Base-by-base conservation (phyloP, 2,797 vertebrate genomes). In the Semaprochilodus insignis region DNA sequence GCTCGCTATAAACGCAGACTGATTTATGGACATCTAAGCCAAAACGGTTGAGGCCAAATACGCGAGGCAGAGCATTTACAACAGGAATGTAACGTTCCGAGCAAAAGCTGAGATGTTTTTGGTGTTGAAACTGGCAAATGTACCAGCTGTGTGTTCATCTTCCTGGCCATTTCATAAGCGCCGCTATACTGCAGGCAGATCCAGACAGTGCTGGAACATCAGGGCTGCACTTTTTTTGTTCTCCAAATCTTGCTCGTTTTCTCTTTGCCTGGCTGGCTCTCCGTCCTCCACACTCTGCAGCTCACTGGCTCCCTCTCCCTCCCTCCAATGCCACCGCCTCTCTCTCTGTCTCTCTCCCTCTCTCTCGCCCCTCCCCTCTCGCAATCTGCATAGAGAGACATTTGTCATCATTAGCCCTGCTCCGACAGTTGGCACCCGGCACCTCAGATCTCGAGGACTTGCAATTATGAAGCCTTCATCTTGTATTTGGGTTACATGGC, bases 361-460 rank as follows among this genome's bases (percentile, higher is more conserved):
- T 89, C 89, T 90, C 83, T 90, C 73, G 86, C 88, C 89, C 90
- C 90, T 88, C 88, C 89, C 90, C 90, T 89, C 78, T 92, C 81
- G 90, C 96, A 96, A 97, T 99, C 97, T 99, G 96, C 98, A 98
- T 97, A 96, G 95, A 96, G 95, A 95, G 95, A 96, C 96, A 99
- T 99, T 99, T 99, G 97, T 99, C 98, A 99, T 98, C 98, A 99
- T 99, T 99, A 99, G 97, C 97, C 95, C 84, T 93, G 94, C 96
- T 94, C 95, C 99, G 98, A 98, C 98, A 99, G 97, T 98, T 96
- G 96, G 97, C 96, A 99, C 96, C 97, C 95, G 88, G 95, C 95
- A 96, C 95, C 96, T 97, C 96, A 95, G 96, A 97, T 96, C 96
- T 96, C 94, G 89, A 95, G 95, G 95, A 98, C 96, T 95, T 95